Evolutionary conservation across 2,888 invertebrate genomes (phyloP).

Genomic region (Subacronicta megacephala): DNA sequence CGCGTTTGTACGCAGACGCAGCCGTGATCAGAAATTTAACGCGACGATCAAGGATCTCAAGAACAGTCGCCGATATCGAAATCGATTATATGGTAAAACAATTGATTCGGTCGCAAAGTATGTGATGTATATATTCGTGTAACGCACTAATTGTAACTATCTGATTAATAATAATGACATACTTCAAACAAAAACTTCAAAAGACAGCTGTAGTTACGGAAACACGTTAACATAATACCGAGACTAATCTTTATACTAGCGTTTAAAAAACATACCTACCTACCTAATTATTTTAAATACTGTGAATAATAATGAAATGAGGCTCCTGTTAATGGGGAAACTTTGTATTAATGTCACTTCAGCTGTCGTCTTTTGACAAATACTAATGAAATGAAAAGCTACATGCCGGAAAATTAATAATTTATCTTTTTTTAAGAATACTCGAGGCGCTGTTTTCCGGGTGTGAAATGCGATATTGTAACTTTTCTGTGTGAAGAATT

Average conservation of each 20-base stretch:
- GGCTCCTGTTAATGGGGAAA: constrained; percentile 57
- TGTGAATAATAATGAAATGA: constrained; percentile 14
- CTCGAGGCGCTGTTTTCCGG: constrained; percentile 17
- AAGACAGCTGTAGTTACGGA: not conserved
- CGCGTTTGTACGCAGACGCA: constrained; percentile 56
- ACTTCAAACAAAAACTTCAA: too few relatives aligned
- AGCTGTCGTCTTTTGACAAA: constrained; percentile 31
- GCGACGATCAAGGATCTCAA: constrained; percentile 58
- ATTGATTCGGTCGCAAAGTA: constrained; percentile 38
- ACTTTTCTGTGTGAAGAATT: constrained; percentile 1
- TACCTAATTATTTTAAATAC: constrained; percentile 22
- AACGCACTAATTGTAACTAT: too few relatives aligned
- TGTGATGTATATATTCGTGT: too few relatives aligned
- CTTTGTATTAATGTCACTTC: constrained; percentile 37
- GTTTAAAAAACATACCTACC: constrained; percentile 10
- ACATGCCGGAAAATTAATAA: constrained; percentile 29
- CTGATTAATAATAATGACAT: too few relatives aligned
- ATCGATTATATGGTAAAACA: constrained; percentile 47
- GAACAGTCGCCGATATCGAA: constrained; percentile 35
- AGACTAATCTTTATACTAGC: constrained; percentile 1
- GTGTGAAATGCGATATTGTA: constrained; percentile 11
- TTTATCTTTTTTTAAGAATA: constrained; percentile 24
- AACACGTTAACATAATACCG: not conserved
- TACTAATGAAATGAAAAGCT: constrained; percentile 36
- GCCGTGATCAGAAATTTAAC: constrained; percentile 66